phyloP scores from a whole-genome alignment of 1,140 invertebrate genomes.

The Lucilia sericata region DNA sequence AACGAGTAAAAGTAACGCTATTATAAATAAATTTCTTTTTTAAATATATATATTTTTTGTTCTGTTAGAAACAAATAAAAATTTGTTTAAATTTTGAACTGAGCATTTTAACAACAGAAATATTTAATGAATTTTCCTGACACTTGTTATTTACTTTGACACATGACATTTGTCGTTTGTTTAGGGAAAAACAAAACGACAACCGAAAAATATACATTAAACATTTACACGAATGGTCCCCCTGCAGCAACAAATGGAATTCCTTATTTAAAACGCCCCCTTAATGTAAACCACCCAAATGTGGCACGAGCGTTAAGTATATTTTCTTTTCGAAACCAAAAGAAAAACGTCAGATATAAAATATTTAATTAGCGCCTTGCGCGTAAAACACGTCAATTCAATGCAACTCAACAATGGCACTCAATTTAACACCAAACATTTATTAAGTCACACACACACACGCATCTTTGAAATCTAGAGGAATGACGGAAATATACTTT shows the following conservation, averaged over 20 bases:
- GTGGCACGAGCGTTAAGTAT: conserved; percentile 16
- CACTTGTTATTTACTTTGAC: conserved; percentile 17
- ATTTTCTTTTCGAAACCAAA: no score
- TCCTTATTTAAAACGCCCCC: not conserved
- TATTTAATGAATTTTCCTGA: not conserved
- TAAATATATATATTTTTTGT: not conserved
- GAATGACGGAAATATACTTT: no score
- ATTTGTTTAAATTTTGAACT: not conserved
- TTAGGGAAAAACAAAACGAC: not conserved
- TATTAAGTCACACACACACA: conserved; percentile 14
- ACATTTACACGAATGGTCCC: not conserved
- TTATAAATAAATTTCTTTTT: not conserved
- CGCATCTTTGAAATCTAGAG: not conserved
- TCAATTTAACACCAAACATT: conserved; percentile 32
- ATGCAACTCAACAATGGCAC: conserved; percentile 19
- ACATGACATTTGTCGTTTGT: conserved; percentile 25
- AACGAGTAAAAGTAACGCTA: not conserved
- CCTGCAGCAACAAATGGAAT: not conserved
- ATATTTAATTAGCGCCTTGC: conserved; percentile 36
- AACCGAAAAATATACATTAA: conserved; percentile 12
- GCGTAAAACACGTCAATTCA: conserved; percentile 34
- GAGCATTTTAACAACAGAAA: not conserved
- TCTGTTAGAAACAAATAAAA: no score
- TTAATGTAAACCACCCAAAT: not conserved
- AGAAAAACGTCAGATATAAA: not conserved